Percentiles rank a stretch among this genome's conserved stretches.
Evolutionary conservation across 2,888 invertebrate genomes (phyloP).

Genomic region (Cephonodes hylas): DNA sequence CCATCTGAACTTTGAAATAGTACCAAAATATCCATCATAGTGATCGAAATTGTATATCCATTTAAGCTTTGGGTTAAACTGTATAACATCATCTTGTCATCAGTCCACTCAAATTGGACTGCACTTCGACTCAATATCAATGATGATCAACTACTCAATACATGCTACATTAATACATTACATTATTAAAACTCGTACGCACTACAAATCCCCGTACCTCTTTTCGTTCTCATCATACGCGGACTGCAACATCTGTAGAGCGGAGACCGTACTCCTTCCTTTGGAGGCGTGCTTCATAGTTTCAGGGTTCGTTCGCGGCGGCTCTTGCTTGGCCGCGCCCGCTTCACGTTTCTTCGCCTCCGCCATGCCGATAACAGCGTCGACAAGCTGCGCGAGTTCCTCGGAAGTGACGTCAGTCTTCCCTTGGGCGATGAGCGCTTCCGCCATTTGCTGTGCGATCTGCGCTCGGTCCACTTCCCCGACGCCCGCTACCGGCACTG

Average conservation of each 20-base stretch:
- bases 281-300: conserved; percentile 12
- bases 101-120: too few relatives aligned
- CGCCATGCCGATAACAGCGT: conserved; percentile 84
- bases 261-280: conserved; percentile 53
- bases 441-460: conserved; percentile 91
- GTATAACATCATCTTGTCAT: too few relatives aligned
- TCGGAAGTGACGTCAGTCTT: conserved; percentile 89
- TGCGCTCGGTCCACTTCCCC: conserved; percentile 89
- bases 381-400: conserved; percentile 89
- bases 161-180: too few relatives aligned
- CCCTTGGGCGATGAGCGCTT: conserved; percentile 88
- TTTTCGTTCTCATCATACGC: conserved; percentile 71
- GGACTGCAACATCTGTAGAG: conserved; percentile 70
- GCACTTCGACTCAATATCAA: too few relatives aligned
- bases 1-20: too few relatives aligned
- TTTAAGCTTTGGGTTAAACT: too few relatives aligned
- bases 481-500: conserved; percentile 44
- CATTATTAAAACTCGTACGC: background rate
- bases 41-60: too few relatives aligned
- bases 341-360: conserved; percentile 68
- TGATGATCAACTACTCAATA: too few relatives aligned
- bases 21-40: too few relatives aligned
- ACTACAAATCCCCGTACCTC: conserved; percentile 42
- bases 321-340: conserved; percentile 35
- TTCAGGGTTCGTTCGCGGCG: conserved; percentile 13